A percentile compares a stretch with the other conserved stretches of the same genome.
Conservation (phyloP, 2,888 invertebrate genomes). For the Pollenia griseotomentosa region DNA sequence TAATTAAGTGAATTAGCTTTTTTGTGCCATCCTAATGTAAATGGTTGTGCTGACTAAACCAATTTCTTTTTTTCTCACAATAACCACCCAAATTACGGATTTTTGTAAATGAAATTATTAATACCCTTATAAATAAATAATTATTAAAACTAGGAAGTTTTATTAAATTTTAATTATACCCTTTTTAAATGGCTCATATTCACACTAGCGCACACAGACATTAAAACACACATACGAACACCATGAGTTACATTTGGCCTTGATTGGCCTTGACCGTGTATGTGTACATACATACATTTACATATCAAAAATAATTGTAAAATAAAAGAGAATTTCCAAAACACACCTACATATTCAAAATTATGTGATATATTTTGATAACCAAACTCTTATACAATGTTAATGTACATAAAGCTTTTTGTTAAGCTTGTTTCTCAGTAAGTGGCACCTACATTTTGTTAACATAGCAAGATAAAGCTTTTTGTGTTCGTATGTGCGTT, state of each 20-base stretch:
- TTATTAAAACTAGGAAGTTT: slow-evolving; percentile 25
- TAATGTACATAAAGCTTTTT: slow-evolving; percentile 46
- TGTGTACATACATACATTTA: slow-evolving; percentile 66
- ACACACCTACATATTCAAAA: slow-evolving; percentile 2
- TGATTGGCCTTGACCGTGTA: slow-evolving; percentile 81
- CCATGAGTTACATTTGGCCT: slow-evolving; percentile 76
- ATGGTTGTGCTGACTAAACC: no score
- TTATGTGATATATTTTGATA: not conserved
- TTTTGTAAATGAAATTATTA: not conserved
- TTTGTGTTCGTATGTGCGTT: not conserved
- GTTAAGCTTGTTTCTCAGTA: slow-evolving; percentile 40
- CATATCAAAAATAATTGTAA: slow-evolving; percentile 43
- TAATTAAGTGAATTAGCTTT: no score
- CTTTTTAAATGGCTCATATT: slow-evolving; percentile 6
- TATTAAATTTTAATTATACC: slow-evolving; percentile 21
- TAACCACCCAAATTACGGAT: no score
- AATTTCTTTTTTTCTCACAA: no score
- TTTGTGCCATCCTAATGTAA: no score
- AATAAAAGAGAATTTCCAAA: slow-evolving; percentile 42
- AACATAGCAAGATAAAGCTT: not conserved
- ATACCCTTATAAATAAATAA: not conserved
- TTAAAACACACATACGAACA: slow-evolving; percentile 13
- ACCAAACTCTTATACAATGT: slow-evolving; percentile 57
- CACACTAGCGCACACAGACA: slow-evolving; percentile 12
- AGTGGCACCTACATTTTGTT: slow-evolving; percentile 43